Conservation (phyloP, 2,113 vertebrate species). For the Corythaeola cristata region DNA sequence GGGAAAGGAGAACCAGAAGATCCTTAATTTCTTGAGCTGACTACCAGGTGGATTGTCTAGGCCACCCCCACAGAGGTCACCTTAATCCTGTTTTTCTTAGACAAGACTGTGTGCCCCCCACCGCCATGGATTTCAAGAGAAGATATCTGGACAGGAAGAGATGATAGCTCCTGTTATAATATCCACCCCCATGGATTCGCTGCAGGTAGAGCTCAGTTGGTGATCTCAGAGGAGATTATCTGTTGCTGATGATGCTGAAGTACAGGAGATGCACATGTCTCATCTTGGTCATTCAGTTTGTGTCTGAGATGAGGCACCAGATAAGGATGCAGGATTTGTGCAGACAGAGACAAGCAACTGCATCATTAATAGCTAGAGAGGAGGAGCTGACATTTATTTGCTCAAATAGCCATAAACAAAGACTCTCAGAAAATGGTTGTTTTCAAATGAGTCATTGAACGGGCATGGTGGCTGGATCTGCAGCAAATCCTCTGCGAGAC, state of each 20-base stretch:
- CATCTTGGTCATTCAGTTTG: constrained; percentile 30
- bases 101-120: background rate
- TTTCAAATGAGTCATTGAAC: constrained; percentile 55
- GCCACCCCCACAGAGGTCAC: background rate
- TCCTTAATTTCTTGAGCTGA: background rate
- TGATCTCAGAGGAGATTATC: constrained; percentile 55
- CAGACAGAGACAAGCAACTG: constrained; percentile 19
- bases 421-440: constrained; percentile 49
- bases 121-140: background rate
- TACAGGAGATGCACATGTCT: constrained; percentile 8
- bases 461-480: background rate
- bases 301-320: constrained; percentile 39
- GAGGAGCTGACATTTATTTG: constrained; percentile 70
- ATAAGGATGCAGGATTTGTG: constrained; percentile 60
- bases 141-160: background rate
- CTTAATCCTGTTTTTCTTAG: background rate
- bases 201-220: constrained; percentile 14
- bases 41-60: background rate
- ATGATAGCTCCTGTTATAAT: background rate
- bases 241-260: constrained; percentile 59
- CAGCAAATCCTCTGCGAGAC: constrained; percentile 20
- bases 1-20: background rate
- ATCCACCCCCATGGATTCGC: background rate
- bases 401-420: constrained; percentile 69
- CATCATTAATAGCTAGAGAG: constrained; percentile 52